Evolutionary conservation across 2,113 vertebrate species (phyloP), one percentile per base, ranked within the genome.

Genomic region (Melanotaenia duboulayi): DNA sequence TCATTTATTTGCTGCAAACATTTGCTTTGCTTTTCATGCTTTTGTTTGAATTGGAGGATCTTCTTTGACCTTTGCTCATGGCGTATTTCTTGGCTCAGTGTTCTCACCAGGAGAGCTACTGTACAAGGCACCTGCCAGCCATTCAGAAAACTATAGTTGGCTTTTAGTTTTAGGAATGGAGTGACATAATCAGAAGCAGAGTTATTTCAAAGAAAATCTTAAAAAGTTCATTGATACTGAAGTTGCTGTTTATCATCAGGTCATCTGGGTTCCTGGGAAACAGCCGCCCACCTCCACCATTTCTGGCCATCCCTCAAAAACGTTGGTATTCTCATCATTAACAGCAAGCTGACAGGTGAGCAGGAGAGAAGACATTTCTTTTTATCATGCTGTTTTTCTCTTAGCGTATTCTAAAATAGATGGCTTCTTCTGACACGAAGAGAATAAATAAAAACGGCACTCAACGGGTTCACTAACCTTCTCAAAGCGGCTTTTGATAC

Each of bases 241-340:
- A 50, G 25, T 12, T 74, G 19, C 14, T 17, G 51, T 28, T 44
- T 16, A 56, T 78, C 35, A 14, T 42, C 20, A 0, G 55, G 37
- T 52, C 19, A 51, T 71, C 40, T 0, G 50, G 12, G 75, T 93
- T 95, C 67, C 7, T 82, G 49, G 95, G 93, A 63, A 92, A 11
- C 97, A 98, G 85, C 96, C 96, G 39, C 91, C 83, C 74, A 98
- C 55, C 78, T 96, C 94, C 69, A 94, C 81, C 49, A 93, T 22
- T 56, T 92, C 93, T 0, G 96, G 97, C 96, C 96, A 98, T n/a
- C 87, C 93, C 0, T 94, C 93, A 0, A 96, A 99, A 52, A 92
- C 78, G 64, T 97, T 97, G 2, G 40, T 91, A 0, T 87, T 20
- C 22, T 75, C 20, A 40, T 92, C 48, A 28, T 94, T 97, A 86